Percentiles rank a stretch among this genome's conserved stretches.
phyloP scores from a whole-genome alignment of 2,888 invertebrate genomes.

The Campoplex capitator region DNA sequence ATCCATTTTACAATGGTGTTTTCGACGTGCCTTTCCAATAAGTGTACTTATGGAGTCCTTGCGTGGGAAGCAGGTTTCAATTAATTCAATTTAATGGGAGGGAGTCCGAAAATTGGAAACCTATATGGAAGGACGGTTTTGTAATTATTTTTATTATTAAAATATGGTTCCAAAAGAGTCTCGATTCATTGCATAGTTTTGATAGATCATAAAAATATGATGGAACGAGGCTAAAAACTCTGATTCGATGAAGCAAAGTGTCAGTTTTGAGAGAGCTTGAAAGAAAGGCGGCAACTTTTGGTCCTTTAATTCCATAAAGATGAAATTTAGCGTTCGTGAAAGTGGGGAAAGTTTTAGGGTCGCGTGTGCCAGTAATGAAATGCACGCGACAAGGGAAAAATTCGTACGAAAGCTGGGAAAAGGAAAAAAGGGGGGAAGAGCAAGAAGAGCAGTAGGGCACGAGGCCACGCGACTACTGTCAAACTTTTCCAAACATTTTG shows the following conservation, averaged over 20 bases:
- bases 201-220: background rate
- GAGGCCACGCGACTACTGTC: slow-evolving; percentile 77
- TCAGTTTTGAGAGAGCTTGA: background rate
- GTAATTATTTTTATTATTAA: background rate
- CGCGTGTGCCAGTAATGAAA: slow-evolving; percentile 32
- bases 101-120: background rate
- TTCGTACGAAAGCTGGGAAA: background rate
- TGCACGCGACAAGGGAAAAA: slow-evolving; percentile 7
- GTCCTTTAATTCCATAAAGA: background rate
- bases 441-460: slow-evolving; percentile 1
- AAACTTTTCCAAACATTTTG: slow-evolving; percentile 79
- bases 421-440: background rate
- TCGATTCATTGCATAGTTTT: background rate
- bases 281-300: background rate
- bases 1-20: slow-evolving; percentile 40
- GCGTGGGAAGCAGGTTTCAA: background rate
- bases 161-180: background rate
- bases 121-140: background rate
- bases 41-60: background rate
- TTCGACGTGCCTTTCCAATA: background rate
- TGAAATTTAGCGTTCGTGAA: background rate
- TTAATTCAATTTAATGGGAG: background rate
- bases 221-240: background rate
- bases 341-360: slow-evolving; percentile 9
- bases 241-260: background rate